Evolutionary conservation across 1,140 invertebrate species (phyloP), one percentile per base, ranked within the genome.

Genomic region (Pteromalus puparum): DNA sequence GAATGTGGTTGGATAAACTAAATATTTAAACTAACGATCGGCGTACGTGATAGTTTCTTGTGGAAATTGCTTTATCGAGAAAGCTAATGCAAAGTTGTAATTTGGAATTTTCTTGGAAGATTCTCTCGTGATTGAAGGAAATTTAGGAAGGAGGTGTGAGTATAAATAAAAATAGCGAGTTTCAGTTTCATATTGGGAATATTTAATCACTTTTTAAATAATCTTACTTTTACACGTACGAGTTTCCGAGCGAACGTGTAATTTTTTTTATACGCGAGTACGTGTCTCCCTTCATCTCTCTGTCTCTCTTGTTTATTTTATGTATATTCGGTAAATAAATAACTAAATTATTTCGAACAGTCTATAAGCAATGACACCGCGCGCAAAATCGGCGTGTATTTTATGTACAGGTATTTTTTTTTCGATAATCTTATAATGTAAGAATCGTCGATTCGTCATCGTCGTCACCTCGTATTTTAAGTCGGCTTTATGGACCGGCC

Each of bases 321-420:
- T 88, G 81, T 88, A 87, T 87, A 89, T 48, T 81, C 78, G 84
- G 90, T 92, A 93, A 93, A 93, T 93, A 93, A 93, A 93, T 93
- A 93, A 91, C 91, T 93, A 92, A 92, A 89, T 92, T 92, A 92
- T 87, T 92, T 92, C 90, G 90, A 92, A 93, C 92, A 93, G 91
- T 93, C 92, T 93, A 92, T 91, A 91, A 92, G 89, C 86, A 89
- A 91, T 89, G 89, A 89, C 88, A 89, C 86, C 88, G 89, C 89
- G 90, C 30, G 30, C 30, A 5, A 2, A 5, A 89, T 86, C 86
- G 88, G 83, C 85, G 88, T 87, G 89, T 87, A 88, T 5, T 34
- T 86, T 92, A 92, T 93, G 87, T 91, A 92, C 91, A 92, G 83
- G 86, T 90, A 34, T 6, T 34, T 34, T 34, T 34, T 34, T 34